A percentile compares a stretch with the other conserved stretches of the same genome.
Conservation (phyloP, 2,888 invertebrate species). For the Homarus gammarus region DNA sequence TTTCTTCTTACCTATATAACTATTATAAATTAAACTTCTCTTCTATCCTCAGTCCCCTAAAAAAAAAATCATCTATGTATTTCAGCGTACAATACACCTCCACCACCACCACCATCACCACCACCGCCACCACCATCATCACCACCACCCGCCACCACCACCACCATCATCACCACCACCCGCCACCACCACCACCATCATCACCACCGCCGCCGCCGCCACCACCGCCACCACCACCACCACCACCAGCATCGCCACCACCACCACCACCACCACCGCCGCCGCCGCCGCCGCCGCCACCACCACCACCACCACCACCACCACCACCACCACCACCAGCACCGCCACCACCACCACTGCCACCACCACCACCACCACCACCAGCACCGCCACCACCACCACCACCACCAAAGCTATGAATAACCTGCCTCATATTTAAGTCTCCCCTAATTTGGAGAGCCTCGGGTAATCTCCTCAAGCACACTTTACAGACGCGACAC, state of each 20-base stretch:
- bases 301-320: too few species aligned
- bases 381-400: neutral
- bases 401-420: conserved; percentile 1
- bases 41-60: neutral
- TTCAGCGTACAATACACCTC: neutral
- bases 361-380: neutral
- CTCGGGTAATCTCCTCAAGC: conserved; percentile 48
- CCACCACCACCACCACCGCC: neutral
- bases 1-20: too few species aligned
- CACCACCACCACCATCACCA: too few species aligned
- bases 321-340: too few species aligned
- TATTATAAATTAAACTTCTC: too few species aligned
- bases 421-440: conserved; percentile 37
- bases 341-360: too few species aligned
- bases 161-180: too few species aligned
- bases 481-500: conserved; percentile 54
- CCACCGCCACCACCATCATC: too few species aligned
- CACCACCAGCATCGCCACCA: neutral
- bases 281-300: neutral
- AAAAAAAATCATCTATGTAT: neutral
- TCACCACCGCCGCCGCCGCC: neutral
- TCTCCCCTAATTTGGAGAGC: conserved; percentile 56
- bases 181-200: too few species aligned
- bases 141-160: too few species aligned
- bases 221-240: neutral